phyloP scores from a whole-genome alignment of 1,140 invertebrate species.

The Subanguina moxae region DNA sequence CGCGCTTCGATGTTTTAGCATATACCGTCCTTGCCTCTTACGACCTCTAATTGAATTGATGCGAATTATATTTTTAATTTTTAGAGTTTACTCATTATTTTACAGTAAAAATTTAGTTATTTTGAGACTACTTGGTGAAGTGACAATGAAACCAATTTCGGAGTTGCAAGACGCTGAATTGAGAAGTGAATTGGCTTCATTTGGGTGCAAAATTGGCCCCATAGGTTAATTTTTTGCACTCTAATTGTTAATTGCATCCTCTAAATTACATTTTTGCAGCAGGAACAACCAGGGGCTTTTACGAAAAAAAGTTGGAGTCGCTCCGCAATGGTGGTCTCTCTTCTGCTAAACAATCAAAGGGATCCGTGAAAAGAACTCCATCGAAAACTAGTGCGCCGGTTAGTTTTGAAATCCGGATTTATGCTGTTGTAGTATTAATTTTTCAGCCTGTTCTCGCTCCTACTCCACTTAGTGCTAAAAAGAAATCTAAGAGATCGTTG shows the following conservation, averaged over 20 bases:
- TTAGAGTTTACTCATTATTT: no score
- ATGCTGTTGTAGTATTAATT: no score
- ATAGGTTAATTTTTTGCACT: slow-evolving; percentile 12
- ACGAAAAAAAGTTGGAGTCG: slow-evolving; percentile 49
- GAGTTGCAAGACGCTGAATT: slow-evolving; percentile 48
- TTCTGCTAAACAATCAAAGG: slow-evolving; percentile 7
- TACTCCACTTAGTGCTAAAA: slow-evolving; percentile 5
- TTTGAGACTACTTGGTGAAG: no score
- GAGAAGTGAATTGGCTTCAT: slow-evolving; percentile 33
- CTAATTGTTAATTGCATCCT: no score
- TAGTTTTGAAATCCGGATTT: not conserved
- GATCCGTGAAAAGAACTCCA: slow-evolving; percentile 14
- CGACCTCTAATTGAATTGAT: no score
- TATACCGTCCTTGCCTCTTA: no score
- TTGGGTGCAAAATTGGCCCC: slow-evolving; percentile 41
- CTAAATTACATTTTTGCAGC: no score
- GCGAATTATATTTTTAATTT: no score
- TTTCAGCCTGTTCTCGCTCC: not conserved
- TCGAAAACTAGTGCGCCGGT: slow-evolving; percentile 2
- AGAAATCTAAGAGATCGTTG: not conserved
- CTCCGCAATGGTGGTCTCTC: slow-evolving; percentile 25
- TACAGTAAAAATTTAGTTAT: no score
- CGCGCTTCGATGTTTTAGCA: no score
- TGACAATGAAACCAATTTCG: slow-evolving; percentile 39
- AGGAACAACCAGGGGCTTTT: slow-evolving; percentile 45